Percentiles rank a stretch among this genome's conserved stretches.
Conservation (phyloP, 2,888 invertebrate genomes). For the Zhuqinia jingwanae region DNA sequence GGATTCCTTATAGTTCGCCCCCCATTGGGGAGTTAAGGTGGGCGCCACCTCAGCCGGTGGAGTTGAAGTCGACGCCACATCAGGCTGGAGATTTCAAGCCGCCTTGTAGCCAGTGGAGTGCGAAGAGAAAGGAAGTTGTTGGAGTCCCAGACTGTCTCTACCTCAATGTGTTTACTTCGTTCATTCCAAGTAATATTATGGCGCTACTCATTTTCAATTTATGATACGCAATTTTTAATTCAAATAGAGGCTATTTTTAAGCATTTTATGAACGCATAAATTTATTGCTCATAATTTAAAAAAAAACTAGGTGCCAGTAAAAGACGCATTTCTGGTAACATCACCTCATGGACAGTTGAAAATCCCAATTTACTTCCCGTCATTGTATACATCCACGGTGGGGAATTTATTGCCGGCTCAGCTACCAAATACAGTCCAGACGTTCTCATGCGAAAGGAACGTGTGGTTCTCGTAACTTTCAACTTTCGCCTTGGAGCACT, state of each 20-base stretch:
- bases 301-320: constrained; percentile 30
- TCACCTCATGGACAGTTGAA: constrained; percentile 71
- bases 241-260: not conserved
- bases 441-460: constrained; percentile 71
- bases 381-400: constrained; percentile 77
- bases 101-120: constrained; percentile 77
- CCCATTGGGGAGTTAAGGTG: constrained; percentile 72
- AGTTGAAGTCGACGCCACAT: constrained; percentile 66
- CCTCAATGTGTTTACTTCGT: constrained; percentile 76
- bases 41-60: constrained; percentile 63
- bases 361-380: constrained; percentile 74
- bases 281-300: too few species aligned
- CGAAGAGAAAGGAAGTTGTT: constrained; percentile 65
- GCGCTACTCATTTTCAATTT: too few species aligned
- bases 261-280: not conserved
- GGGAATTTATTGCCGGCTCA: constrained; percentile 74
- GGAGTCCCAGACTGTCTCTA: constrained; percentile 78
- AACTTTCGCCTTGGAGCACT: constrained; percentile 75
- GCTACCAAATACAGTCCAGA: constrained; percentile 68
- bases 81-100: constrained; percentile 76
- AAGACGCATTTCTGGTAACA: constrained; percentile 43
- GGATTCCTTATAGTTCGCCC: constrained; percentile 75
- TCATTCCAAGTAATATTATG: constrained; percentile 74
- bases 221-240: too few species aligned
- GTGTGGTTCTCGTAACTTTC: constrained; percentile 76